Conservation (phyloP, 2,888 invertebrate genomes). For the Eristalinus aeneus region DNA sequence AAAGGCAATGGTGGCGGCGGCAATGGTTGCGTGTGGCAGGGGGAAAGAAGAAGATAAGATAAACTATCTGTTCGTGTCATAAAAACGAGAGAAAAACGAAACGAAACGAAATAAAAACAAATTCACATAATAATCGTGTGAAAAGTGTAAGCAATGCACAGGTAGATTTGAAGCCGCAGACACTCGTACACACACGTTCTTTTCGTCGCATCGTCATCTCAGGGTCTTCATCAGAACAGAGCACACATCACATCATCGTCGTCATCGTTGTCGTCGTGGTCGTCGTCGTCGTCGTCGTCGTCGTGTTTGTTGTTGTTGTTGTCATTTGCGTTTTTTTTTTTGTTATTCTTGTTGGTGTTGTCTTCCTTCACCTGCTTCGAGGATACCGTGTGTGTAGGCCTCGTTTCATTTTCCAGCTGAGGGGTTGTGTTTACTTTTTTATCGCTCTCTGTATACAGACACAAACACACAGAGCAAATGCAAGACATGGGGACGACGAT, state of each 20-base stretch:
- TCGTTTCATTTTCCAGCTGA: not conserved
- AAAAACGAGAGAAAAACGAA: slow-evolving; percentile 55
- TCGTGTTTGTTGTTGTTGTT: no score
- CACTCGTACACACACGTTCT: slow-evolving; percentile 29
- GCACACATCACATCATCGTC: not conserved
- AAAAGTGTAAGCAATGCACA: slow-evolving; percentile 54
- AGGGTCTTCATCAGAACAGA: not conserved
- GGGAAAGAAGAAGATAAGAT: slow-evolving; percentile 55
- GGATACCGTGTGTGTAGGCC: slow-evolving; percentile 9
- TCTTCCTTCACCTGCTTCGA: not conserved
- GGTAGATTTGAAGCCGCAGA: slow-evolving; percentile 57
- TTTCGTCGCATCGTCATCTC: slow-evolving; percentile 2
- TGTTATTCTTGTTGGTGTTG: not conserved
- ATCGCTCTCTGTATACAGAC: not conserved
- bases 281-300: not conserved
- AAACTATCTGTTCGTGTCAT: slow-evolving; percentile 59
- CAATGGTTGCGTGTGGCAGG: not conserved
- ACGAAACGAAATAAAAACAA: slow-evolving; percentile 50
- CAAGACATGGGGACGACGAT: not conserved
- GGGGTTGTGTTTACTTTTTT: not conserved
- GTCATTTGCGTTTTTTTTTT: no score
- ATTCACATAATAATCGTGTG: slow-evolving; percentile 70
- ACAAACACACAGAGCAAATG: not conserved
- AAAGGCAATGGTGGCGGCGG: not conserved
- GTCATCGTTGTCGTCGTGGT: not conserved